Evolutionary conservation across 2,888 invertebrate genomes (phyloP).

Genomic region (Ferdinandea cuprea): DNA sequence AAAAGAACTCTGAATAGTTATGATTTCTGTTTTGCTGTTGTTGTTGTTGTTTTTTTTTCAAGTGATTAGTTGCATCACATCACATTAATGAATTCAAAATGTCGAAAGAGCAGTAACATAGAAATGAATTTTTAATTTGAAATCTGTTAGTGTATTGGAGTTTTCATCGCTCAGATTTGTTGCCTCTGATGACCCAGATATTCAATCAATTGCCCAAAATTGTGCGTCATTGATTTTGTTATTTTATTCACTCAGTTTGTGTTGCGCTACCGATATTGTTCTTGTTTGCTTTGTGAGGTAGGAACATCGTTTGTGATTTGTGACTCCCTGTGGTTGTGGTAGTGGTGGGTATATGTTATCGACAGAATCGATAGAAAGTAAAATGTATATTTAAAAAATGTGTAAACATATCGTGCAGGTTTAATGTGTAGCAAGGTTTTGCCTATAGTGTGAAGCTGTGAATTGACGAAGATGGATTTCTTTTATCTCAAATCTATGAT

Average conservation of each 20-base stretch:
- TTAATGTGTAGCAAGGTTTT: no score
- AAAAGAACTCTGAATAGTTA: constrained; percentile 12
- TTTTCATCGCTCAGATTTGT: constrained; percentile 13
- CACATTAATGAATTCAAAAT: constrained; percentile 48
- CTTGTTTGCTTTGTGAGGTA: background rate
- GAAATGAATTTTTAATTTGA: constrained; percentile 4
- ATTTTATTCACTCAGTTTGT: background rate
- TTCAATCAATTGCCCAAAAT: constrained; percentile 33
- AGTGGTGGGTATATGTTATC: no score
- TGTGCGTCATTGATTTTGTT: constrained; percentile 38
- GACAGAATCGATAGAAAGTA: background rate
- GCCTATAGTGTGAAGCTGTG: no score
- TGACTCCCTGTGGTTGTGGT: no score
- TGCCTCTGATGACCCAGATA: constrained; percentile 40
- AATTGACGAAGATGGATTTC: no score
- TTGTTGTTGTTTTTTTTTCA: constrained; percentile 13
- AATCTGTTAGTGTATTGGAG: constrained; percentile 3
- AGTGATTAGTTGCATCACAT: constrained; percentile 57
- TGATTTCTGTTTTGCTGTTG: background rate
- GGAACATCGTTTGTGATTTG: background rate
- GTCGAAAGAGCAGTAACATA: constrained; percentile 37
- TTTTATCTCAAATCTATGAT: no score
- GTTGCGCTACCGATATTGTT: background rate
- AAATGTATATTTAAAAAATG: background rate
- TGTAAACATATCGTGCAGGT: background rate